Evolutionary conservation across 1,140 invertebrate species (phyloP), one percentile per base, ranked within the genome.

Genomic region (Drosophila novamexicana): DNA sequence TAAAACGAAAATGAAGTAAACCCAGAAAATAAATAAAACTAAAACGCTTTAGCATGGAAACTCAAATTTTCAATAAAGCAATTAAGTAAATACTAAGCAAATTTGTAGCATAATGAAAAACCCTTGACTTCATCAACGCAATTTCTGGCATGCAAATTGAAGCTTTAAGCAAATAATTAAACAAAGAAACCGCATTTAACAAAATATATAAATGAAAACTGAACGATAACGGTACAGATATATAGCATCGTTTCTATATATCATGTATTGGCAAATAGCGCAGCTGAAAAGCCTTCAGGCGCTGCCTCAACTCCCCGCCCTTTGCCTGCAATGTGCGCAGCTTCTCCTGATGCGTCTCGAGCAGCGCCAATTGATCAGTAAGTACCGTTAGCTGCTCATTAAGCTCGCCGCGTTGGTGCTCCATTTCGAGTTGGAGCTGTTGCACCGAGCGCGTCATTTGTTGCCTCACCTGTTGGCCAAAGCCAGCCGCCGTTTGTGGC

Each of bases 401-500:
- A 1, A 83, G 8, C 12, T 66, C 61, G 37, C 7, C n/a, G 10
- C 52, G 39, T 37, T 50, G 54, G 16, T 44, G 36, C 12, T 62
- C 14, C 12, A 52, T 7, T 44, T 56, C 40, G 0, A 2, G 0
- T 7, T 47, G n/a, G 0, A 54, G 12, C 39, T 54, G 34, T 44
- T 44, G 44, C 34, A 52, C 12, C 7, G 42, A 69, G n/a, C 56
- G 40, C 39, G 34, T 29, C 45, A 88, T 18, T 16, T 88, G 77
- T 29, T 84, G 70, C 14, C 49, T 47, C 47, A 83, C 98, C 95
- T 99, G 99, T 92, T 99, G 97, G 92, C 98, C 99, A 92, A 98
- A 99, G 93, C 99, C 99, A 18, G 97, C 96, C 36, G 98, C 99
- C n/a, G 98, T 99, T 50, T 99, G 95, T 93, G 99, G 97, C 18